Base-by-base conservation (phyloP, 2,888 invertebrate genomes). In the Sminthurinus aureus region DNA sequence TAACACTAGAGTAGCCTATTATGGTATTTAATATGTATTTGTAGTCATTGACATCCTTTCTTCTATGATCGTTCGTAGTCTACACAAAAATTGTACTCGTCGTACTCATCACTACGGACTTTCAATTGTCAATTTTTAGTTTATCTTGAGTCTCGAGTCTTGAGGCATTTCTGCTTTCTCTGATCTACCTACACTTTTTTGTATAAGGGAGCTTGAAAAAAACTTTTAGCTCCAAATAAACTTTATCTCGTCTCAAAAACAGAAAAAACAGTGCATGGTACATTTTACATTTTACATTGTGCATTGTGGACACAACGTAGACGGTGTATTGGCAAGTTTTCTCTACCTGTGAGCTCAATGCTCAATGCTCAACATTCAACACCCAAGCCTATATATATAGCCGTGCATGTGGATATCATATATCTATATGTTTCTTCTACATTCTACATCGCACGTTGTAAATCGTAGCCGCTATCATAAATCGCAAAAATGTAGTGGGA, bases 361-460 rank as follows among this genome's bases (percentile, higher is more conserved):
- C 9, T 6, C 58, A 58, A 15, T 6, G 58, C 9, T 6, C 58
- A 58, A 58, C 2, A 9, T 18, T n/a, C n/a, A n/a, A 58, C 58
- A 58, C 2, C 2, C 58, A 58, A 58, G 15, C 2, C 58, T 13
- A 9, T 58, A 58, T 58, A 69, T 20, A 69, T 11, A 20, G 0
- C 67, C 3, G 38, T 38, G 1, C 38, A 38, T 38, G n/a, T 67
- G 67, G 15, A 67, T n/a, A n/a, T n/a, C n/a, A n/a, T n/a, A n/a
- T n/a, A n/a, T n/a, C n/a, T n/a, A n/a, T n/a, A n/a, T n/a, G 38
- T 38, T 38, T 4, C 38, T 1, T 38, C 38, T 1, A 38, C 38
- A 20, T 67, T 67, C 22, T 69, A 20, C 13, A 13, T 58, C 71
- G 26, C 71, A 71, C 71, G 22, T 71, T 71, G 71, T 71, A 71